Conservation (phyloP, 2,888 invertebrate genomes). For the Agrilus mali region DNA sequence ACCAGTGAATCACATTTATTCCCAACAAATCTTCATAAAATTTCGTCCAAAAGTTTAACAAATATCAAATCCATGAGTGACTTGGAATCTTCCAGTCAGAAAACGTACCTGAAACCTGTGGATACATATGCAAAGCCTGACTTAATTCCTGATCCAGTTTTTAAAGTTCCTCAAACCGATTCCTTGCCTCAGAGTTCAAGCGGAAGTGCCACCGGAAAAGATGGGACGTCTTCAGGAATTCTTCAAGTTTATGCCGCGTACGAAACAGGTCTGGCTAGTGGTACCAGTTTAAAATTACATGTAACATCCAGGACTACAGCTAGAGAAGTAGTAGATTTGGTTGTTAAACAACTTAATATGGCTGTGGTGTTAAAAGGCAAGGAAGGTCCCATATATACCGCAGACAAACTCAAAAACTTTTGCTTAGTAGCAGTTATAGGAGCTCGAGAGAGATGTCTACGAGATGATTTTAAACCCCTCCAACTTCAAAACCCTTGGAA, state of each 20-base stretch:
- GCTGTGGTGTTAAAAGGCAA: constrained; percentile 78
- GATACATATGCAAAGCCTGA: constrained; percentile 18
- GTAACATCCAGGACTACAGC: constrained; percentile 89
- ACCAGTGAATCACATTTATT: constrained; percentile 21
- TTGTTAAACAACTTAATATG: constrained; percentile 92
- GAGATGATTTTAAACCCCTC: constrained; percentile 89
- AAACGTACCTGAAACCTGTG: constrained; percentile 23
- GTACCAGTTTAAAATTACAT: constrained; percentile 86
- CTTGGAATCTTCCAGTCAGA: constrained; percentile 12
- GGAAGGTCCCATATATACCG: constrained; percentile 73
- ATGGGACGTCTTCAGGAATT: constrained; percentile 25
- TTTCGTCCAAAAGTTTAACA: constrained; percentile 32
- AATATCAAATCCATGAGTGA: constrained; percentile 26
- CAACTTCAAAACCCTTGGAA: constrained; percentile 94
- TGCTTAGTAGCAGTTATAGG: constrained; percentile 94
- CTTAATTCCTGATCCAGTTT: constrained; percentile 17
- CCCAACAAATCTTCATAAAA: constrained; percentile 25
- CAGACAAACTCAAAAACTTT: constrained; percentile 75
- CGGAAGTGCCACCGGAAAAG: constrained; percentile 17
- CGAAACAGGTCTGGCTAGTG: constrained; percentile 84
- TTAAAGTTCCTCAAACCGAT: constrained; percentile 23
- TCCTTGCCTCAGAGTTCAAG: constrained; percentile 17
- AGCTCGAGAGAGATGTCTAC: constrained; percentile 80
- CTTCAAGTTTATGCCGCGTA: constrained; percentile 88
- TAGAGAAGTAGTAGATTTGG: constrained; percentile 87